phyloP scores from a whole-genome alignment of 2,113 vertebrate genomes.

The Heptranchias perlo region DNA sequence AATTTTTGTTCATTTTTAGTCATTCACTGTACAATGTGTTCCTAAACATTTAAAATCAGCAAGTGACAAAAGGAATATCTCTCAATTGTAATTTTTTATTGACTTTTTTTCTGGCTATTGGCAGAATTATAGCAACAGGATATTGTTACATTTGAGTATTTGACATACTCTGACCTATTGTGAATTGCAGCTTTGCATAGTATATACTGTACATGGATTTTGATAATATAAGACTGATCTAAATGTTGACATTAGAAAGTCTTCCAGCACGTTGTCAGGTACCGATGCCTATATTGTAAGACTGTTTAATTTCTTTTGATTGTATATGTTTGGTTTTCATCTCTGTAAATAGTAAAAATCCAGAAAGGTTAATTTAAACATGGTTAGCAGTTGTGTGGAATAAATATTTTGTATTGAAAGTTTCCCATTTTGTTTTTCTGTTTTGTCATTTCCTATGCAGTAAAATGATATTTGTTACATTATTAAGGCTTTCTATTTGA shows the following conservation, averaged over 20 bases:
- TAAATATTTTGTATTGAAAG: not conserved
- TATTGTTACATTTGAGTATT: not conserved
- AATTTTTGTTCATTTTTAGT: not conserved
- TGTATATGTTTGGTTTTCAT: slow-evolving; percentile 1
- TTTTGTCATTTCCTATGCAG: not conserved
- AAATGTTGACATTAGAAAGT: slow-evolving; percentile 10
- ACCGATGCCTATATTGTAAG: not conserved
- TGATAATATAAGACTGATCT: not conserved
- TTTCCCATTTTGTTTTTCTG: not conserved
- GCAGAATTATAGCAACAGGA: not conserved
- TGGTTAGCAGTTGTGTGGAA: not conserved
- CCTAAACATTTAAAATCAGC: not conserved
- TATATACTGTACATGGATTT: not conserved
- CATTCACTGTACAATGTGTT: not conserved
- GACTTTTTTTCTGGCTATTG: not conserved
- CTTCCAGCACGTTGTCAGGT: not conserved
- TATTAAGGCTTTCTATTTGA: not conserved
- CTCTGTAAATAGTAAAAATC: not conserved
- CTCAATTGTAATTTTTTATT: not conserved
- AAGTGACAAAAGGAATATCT: not conserved
- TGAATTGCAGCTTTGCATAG: not conserved
- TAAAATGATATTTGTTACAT: not conserved
- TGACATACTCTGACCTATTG: not conserved
- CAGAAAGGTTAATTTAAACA: not conserved
- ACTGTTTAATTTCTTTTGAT: not conserved